Base-by-base conservation (phyloP, 2,888 invertebrate species). In the Chaetogeoica ovagalla region DNA sequence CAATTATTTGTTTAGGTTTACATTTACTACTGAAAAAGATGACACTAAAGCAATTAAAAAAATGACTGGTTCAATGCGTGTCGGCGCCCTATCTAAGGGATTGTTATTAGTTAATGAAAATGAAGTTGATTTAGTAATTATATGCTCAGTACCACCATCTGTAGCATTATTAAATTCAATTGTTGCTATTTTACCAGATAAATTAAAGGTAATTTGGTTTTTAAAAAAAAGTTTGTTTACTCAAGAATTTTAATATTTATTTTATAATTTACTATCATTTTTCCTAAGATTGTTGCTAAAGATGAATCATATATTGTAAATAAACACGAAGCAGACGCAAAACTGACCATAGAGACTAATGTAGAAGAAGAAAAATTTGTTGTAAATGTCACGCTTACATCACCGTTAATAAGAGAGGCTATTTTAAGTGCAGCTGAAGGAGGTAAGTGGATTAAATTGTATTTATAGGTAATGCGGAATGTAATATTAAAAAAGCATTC, bases 71-170 rank as follows among this genome's bases (percentile, higher is more conserved):
- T 97, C 98, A 48, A 97, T 98, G 96, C 91, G 98, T 83, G 97
- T 98, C 68, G 97, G 97, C 76, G 92, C 94, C 85, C 88, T 96
- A 76, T 94, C 95, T 71, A 95, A 95, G 86, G 95, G 96, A 62
- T 90, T 98, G 82, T 89, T 98, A 85, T 89, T 98, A 39, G 91
- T 93, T 83, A 96, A 96, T 9, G 98, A 98, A 88, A 91, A 91
- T 83, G 91, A 91, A 85, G 96, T 98, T 81, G 93, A 96, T 84
- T 89, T 98, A 83, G 98, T 98, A 59, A 96, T 98, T 77, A 89
- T 98, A 81, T 98, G 97, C 87, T 93, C 95, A 81, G 96, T 96
- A 87, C 95, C 96, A 84, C 98, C 98, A 82, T 97, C 97, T n/a
- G 86, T 88, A 72, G 91, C 94, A 71, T 89, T 98, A 84, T 89